These are phyloP conservation scores for Ectropis crepuscularia DNA, from an alignment of 2,888 invertebrate genomes.

Conservation along the genomic window DNA sequence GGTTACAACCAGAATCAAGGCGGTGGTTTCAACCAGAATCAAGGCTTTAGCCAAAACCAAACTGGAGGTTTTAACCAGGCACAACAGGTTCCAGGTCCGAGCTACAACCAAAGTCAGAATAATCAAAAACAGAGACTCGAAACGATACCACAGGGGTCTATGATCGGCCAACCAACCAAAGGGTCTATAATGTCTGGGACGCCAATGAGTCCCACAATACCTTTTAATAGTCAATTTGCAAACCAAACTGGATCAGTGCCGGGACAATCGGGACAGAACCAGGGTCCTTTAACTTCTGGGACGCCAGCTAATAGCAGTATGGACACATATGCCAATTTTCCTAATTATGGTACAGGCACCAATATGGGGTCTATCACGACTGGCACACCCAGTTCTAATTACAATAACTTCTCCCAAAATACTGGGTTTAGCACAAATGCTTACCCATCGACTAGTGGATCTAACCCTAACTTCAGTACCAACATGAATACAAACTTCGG, in stretches of 20 bases:
- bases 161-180: slow-evolving; percentile 48
- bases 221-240: slow-evolving; percentile 42
- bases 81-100: slow-evolving; percentile 23
- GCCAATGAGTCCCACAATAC: slow-evolving; percentile 44
- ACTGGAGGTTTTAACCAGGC: slow-evolving; percentile 56
- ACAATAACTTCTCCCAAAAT: slow-evolving; percentile 18
- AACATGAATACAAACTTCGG: slow-evolving; percentile 2
- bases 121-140: slow-evolving; percentile 61
- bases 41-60: slow-evolving; percentile 10
- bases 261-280: slow-evolving; percentile 6
- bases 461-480: slow-evolving; percentile 11
- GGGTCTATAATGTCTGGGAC: slow-evolving; percentile 53
- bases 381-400: slow-evolving; percentile 8
- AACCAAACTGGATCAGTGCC: slow-evolving; percentile 9
- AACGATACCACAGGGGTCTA: slow-evolving; percentile 73
- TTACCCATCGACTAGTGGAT: slow-evolving; percentile 13
- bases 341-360: slow-evolving; percentile 2
- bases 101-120: slow-evolving; percentile 51
- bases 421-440: slow-evolving; percentile 19
- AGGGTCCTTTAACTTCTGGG: slow-evolving; percentile 51
- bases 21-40: not conserved
- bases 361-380: slow-evolving; percentile 12
- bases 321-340: slow-evolving; percentile 20
- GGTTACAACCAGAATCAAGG: slow-evolving; percentile 5
- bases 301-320: slow-evolving; percentile 36